Conservation (phyloP, 1,140 invertebrate genomes). For the Pseudachorutes palmiensis region DNA sequence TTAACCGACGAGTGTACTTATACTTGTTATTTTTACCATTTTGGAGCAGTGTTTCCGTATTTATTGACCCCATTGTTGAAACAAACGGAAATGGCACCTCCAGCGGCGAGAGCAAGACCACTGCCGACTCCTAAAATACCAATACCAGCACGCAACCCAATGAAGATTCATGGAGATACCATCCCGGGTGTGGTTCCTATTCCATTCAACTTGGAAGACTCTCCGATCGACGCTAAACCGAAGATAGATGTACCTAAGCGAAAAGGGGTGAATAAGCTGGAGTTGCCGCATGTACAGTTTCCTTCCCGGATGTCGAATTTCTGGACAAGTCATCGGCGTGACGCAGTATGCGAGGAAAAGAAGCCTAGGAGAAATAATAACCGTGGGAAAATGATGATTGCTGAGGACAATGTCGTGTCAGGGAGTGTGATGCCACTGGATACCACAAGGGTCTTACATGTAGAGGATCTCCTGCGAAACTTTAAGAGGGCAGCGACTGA, state of each 20-base stretch:
- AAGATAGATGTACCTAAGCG: not conserved
- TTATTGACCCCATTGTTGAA: too few species aligned
- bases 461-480: not conserved
- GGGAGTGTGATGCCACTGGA: too few species aligned
- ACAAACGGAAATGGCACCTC: too few species aligned
- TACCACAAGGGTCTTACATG: not conserved
- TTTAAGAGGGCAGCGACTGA: not conserved
- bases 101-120: too few species aligned
- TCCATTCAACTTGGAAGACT: not conserved
- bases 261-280: slow-evolving; percentile 6
- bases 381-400: not conserved
- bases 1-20: too few species aligned
- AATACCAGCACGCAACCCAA: not conserved
- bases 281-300: not conserved
- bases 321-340: not conserved
- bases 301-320: not conserved
- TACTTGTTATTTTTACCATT: too few species aligned
- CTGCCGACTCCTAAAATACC: not conserved
- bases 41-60: too few species aligned
- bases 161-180: not conserved
- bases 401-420: not conserved
- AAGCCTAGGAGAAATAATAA: not conserved
- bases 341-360: not conserved
- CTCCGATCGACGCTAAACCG: not conserved
- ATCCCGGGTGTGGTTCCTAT: not conserved